Base-by-base conservation (phyloP, 2,113 vertebrate genomes). In the Macroglossus sobrinus region DNA sequence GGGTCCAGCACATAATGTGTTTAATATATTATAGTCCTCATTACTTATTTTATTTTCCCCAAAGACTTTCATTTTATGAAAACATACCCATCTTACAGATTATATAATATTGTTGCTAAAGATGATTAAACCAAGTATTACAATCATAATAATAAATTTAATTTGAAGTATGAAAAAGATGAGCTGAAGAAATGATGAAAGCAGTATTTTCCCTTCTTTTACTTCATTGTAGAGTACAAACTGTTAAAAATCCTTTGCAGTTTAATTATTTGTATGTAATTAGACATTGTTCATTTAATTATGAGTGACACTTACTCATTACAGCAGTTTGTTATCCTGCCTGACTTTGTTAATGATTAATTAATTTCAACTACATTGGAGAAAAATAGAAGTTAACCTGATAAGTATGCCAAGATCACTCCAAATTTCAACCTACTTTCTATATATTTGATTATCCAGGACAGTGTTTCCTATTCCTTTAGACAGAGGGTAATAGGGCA, bases 241-340 rank as follows among this genome's bases (percentile, higher is more conserved):
- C 14, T 69, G 7, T 30, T 89, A 71, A 72, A 79, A 57, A 71
- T 68, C 14, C 19, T 90, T 63, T 88, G 15, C 78, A 92, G 66
- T 81, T 94, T 90, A 38, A 47, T 84, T 93, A 78, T 89, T 80
- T 89, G 50, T 68, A 89, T 43, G 1, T 93, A 95, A 96, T 64
- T 84, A 47, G 81, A 93, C 84, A 87, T 50, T 64, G 57, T 75
- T 95, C 91, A 93, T 71, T 89, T 96, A 97, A 96, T 95, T 80
- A 90, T 43, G 57, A 81, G 30, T 87, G 64, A 72, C 45, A 93
- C 45, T 95, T 86, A 89, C 92, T 90, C 43, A 84, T 76, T 95
- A 80, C 82, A 47, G 69, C 57, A 92, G 43, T 92, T 92, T 95
- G 35, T 66, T 80, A 87, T 45, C 38, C 45, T 95, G 47, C 19